Evolutionary conservation across 2,113 vertebrate genomes (phyloP).

Genomic region (Scophthalmus maximus): DNA sequence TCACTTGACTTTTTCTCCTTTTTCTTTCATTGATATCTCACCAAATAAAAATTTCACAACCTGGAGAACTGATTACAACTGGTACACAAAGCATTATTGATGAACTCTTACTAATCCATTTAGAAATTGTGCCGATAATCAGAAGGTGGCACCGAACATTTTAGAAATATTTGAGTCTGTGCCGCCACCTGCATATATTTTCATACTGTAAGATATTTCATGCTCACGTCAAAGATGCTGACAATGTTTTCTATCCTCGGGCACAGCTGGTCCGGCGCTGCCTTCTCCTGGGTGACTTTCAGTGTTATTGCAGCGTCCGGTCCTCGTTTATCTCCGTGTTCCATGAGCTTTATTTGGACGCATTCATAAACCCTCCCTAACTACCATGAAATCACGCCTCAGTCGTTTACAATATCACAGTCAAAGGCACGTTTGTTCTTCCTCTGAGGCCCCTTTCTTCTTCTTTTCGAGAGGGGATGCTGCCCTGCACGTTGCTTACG

Average conservation of each 20-base stretch:
- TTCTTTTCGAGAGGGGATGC: conserved; percentile 3
- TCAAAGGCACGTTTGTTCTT: conserved; percentile 55
- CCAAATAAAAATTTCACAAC: neutral
- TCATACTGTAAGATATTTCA: neutral
- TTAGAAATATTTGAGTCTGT: neutral
- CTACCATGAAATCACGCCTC: conserved; percentile 52
- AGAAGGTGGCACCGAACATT: no score
- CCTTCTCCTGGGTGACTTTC: neutral
- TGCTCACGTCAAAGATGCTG: neutral
- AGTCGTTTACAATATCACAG: conserved; percentile 36
- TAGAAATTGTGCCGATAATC: no score
- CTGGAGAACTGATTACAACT: neutral
- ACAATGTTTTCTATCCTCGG: conserved; percentile 2
- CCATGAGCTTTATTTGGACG: conserved; percentile 29
- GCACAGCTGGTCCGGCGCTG: neutral
- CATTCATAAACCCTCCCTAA: neutral
- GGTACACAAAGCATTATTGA: neutral
- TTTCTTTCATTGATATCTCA: no score
- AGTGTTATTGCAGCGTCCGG: neutral
- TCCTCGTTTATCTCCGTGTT: conserved; percentile 22
- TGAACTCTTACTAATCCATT: no score
- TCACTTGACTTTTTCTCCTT: neutral
- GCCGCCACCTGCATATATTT: neutral
- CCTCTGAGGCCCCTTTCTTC: no score
- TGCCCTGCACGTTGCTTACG: conserved; percentile 25